Conservation (phyloP, 2,113 vertebrate species). For the Pterocles gutturalis region DNA sequence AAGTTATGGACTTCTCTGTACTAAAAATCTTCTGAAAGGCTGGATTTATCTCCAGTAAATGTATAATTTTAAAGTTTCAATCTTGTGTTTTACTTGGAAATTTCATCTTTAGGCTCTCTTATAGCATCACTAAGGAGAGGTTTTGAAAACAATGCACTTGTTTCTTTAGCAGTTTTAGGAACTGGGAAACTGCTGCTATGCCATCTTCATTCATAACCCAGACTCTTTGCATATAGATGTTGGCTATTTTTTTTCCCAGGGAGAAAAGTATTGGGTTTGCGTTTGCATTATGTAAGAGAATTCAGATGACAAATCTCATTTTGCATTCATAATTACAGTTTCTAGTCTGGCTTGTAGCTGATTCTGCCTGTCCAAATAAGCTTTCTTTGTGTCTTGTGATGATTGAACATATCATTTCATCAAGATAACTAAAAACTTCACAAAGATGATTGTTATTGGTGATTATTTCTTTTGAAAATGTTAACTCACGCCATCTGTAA, state of each 20-base stretch:
- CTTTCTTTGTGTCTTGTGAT: background rate
- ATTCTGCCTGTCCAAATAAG: background rate
- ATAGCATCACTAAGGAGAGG: background rate
- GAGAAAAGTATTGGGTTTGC: background rate
- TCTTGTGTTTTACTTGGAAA: background rate
- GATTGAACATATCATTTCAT: background rate
- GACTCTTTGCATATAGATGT: background rate
- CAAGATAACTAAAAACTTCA: background rate
- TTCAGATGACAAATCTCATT: background rate
- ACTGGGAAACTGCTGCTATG: background rate
- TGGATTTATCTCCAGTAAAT: background rate
- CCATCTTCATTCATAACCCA: background rate
- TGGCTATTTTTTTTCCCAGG: background rate
- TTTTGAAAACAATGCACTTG: background rate
- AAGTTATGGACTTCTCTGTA: background rate
- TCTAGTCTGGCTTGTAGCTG: background rate
- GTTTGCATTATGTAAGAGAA: background rate
- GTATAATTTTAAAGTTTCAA: background rate
- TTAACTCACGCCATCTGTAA: background rate
- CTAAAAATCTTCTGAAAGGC: background rate
- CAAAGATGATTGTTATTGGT: background rate
- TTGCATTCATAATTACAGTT: background rate
- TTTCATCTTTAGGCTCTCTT: background rate
- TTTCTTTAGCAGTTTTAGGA: conserved; percentile 11
- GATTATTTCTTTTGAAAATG: background rate